Evolutionary conservation across 2,113 vertebrate genomes (phyloP).

Genomic region (Stomatorhinus ivindoensis): DNA sequence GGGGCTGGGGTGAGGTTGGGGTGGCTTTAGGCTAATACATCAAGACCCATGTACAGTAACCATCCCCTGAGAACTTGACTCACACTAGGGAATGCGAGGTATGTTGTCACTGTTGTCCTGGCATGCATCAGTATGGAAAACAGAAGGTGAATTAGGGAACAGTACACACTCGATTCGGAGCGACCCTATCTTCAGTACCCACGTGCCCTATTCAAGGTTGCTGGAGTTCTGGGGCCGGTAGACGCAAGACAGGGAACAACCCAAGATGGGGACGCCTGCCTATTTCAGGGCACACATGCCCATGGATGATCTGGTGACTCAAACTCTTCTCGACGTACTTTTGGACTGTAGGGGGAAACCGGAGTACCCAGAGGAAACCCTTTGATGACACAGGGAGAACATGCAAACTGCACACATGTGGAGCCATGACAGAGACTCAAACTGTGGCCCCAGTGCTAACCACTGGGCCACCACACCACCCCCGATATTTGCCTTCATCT

Average conservation of each 20-base stretch:
- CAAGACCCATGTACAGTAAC: neutral
- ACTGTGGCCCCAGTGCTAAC: neutral
- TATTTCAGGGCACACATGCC: neutral
- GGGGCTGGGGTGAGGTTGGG: neutral
- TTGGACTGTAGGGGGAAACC: neutral
- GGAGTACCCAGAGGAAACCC: neutral
- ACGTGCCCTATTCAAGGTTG: neutral
- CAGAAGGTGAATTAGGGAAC: neutral
- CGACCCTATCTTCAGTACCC: neutral
- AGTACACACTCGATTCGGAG: neutral
- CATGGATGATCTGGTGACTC: neutral
- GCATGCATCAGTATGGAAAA: neutral
- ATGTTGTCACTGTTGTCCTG: neutral
- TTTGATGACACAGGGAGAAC: neutral
- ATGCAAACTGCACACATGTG: neutral
- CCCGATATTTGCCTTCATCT: neutral
- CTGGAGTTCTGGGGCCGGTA: neutral
- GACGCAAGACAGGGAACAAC: neutral
- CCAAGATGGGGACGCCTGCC: neutral
- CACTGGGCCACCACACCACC: neutral
- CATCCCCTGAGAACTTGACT: neutral
- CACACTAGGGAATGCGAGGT: neutral
- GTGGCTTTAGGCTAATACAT: conserved; percentile 2
- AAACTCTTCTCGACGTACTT: neutral
- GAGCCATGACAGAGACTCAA: neutral